Conservation (phyloP, 1,140 invertebrate genomes). For the Drosophila kanapiae region DNA sequence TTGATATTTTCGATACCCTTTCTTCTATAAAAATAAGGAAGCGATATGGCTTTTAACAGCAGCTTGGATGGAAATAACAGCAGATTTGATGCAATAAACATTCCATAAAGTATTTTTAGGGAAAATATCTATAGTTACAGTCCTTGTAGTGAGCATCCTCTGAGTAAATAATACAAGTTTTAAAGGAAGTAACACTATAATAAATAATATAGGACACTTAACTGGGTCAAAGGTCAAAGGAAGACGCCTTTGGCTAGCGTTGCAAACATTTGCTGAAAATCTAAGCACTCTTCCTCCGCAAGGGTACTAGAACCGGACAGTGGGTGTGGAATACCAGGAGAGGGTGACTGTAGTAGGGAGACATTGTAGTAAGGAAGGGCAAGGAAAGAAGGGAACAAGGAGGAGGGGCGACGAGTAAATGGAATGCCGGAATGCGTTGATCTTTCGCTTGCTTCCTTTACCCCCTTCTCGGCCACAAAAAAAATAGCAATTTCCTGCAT, state of each 20-base stretch:
- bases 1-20: constrained; percentile 1
- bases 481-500: background rate
- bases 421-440: constrained; percentile 28
- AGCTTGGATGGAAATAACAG: too few relatives aligned
- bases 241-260: too few relatives aligned
- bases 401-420: constrained; percentile 1
- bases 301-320: constrained; percentile 9
- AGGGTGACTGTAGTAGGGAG: constrained; percentile 2
- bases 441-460: background rate
- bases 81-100: too few relatives aligned
- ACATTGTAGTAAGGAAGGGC: background rate
- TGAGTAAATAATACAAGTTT: too few relatives aligned
- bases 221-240: too few relatives aligned
- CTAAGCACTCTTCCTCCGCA: background rate
- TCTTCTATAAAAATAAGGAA: background rate
- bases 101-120: too few relatives aligned
- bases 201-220: too few relatives aligned
- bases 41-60: too few relatives aligned
- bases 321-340: constrained; percentile 2
- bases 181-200: too few relatives aligned
- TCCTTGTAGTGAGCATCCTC: too few relatives aligned
- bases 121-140: too few relatives aligned
- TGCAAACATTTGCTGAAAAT: background rate
- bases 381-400: background rate
- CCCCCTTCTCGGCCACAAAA: background rate